These are phyloP conservation scores for Parnassius orleans DNA, from an alignment of 2,888 invertebrate genomes.

Conservation along the genomic window DNA sequence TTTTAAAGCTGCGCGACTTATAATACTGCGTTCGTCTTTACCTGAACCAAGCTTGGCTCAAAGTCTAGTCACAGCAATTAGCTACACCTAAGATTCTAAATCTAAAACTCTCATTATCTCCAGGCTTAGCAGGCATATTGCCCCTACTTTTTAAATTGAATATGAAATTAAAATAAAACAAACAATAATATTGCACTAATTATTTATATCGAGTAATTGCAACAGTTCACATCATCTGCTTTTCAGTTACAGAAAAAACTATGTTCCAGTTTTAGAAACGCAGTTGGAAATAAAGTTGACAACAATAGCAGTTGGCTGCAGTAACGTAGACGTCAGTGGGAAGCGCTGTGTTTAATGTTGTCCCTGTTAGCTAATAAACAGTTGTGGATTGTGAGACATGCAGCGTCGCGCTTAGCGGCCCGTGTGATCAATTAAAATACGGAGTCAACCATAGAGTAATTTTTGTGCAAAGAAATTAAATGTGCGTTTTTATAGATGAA, in stretches of 20 bases:
- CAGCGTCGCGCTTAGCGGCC: not conserved
- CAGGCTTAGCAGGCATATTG: too few relatives aligned
- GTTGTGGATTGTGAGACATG: not conserved
- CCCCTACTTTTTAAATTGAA: too few relatives aligned
- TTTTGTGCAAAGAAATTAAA: not conserved
- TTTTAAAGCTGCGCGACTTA: too few relatives aligned
- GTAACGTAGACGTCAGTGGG: slow-evolving; percentile 1
- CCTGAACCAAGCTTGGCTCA: too few relatives aligned
- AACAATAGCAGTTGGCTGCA: slow-evolving; percentile 6
- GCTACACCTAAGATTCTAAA: too few relatives aligned
- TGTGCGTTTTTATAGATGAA: too few relatives aligned
- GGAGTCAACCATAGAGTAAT: not conserved
- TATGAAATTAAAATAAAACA: too few relatives aligned
- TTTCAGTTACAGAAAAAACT: not conserved
- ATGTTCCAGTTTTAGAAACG: not conserved
- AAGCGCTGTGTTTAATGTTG: slow-evolving; percentile 13
- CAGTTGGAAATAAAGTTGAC: not conserved
- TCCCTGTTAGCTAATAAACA: slow-evolving; percentile 15
- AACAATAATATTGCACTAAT: too few relatives aligned
- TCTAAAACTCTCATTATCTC: too few relatives aligned
- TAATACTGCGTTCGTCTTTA: too few relatives aligned
- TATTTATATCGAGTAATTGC: too few relatives aligned
- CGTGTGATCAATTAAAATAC: slow-evolving; percentile 16
- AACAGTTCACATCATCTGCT: not conserved
- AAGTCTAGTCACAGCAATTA: too few relatives aligned